These are phyloP conservation scores for Torymus auratus DNA, from an alignment of 2,888 invertebrate genomes.

Conservation along the genomic window DNA sequence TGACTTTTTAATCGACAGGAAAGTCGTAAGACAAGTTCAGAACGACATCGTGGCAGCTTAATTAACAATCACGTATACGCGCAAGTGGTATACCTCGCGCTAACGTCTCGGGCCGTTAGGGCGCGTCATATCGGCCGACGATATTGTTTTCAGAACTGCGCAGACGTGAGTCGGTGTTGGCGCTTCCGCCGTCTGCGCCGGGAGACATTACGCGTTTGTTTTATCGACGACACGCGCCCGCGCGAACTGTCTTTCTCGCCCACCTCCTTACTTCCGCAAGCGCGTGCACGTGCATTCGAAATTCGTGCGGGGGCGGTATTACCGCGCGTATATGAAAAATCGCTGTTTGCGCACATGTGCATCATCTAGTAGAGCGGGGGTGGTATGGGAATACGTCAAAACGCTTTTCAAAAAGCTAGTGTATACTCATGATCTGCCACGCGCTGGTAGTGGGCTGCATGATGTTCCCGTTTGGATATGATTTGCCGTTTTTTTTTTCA, in stretches of 20 bases:
- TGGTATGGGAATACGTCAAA: background rate
- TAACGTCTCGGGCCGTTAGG: background rate
- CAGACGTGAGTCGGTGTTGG: background rate
- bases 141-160: constrained; percentile 23
- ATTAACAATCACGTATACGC: constrained; percentile 22
- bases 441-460: background rate
- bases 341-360: background rate
- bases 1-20: too few species aligned
- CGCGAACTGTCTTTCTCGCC: background rate
- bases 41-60: background rate
- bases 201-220: constrained; percentile 12
- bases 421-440: background rate
- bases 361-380: background rate
- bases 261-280: constrained; percentile 3
- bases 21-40: background rate
- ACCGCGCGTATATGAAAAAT: constrained; percentile 12
- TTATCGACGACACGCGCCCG: constrained; percentile 15
- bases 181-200: too few species aligned
- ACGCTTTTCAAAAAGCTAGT: constrained; percentile 20
- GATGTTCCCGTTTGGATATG: background rate
- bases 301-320: background rate
- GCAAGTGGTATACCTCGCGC: too few species aligned
- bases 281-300: constrained; percentile 4
- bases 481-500: background rate
- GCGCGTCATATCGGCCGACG: constrained; percentile 20